Evolutionary conservation across 2,113 vertebrate species (phyloP).

Genomic region (Nicator chloris): DNA sequence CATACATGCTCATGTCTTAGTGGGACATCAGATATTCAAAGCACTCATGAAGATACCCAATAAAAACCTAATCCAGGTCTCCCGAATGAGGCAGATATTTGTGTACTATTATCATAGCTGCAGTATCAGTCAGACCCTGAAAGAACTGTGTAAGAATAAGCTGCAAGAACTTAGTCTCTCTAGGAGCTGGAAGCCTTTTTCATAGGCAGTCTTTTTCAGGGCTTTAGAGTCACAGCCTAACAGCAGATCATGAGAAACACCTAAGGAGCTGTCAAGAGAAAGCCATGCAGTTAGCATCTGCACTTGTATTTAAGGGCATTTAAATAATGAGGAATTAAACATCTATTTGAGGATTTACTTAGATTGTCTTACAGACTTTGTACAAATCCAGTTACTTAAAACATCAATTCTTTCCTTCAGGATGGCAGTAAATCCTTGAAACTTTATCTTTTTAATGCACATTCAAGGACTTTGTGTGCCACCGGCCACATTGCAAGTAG

Average conservation of each 20-base stretch:
- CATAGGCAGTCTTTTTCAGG: background rate
- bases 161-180: background rate
- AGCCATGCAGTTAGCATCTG: background rate
- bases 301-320: conserved; percentile 26
- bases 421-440: conserved; percentile 47
- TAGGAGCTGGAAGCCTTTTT: background rate
- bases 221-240: background rate
- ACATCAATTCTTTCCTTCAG: conserved; percentile 24
- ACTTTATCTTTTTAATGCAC: conserved; percentile 16
- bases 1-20: background rate
- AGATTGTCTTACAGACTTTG: conserved; percentile 47
- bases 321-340: conserved; percentile 57
- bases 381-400: conserved; percentile 60
- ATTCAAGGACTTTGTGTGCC: background rate
- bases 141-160: background rate
- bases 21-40: background rate
- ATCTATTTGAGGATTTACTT: conserved; percentile 52
- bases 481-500: background rate
- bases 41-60: background rate
- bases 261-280: conserved; percentile 11
- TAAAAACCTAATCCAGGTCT: background rate
- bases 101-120: background rate
- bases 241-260: background rate
- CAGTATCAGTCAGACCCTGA: background rate
- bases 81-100: background rate